Evolutionary conservation across 2,888 invertebrate species (phyloP).

Genomic region (Exocentrus adspersus): DNA sequence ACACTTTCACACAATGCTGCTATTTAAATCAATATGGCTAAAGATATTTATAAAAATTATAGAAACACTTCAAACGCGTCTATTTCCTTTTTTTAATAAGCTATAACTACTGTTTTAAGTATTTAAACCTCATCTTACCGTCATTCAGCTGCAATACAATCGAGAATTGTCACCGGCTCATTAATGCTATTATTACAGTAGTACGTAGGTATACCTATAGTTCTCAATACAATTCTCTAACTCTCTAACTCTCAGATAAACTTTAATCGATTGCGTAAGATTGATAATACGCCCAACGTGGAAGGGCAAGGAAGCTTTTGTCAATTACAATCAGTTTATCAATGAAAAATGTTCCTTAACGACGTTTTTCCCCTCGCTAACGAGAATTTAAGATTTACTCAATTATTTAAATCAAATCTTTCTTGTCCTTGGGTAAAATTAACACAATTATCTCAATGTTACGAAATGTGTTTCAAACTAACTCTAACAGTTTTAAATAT

Average conservation of each 20-base stretch:
- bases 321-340: conserved; percentile 25
- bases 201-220: no score
- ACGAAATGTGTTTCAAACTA: conserved; percentile 6
- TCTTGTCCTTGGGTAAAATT: conserved; percentile 14
- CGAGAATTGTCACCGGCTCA: no score
- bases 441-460: conserved; percentile 18
- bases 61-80: no score
- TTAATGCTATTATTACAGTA: no score
- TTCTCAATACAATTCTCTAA: no score
- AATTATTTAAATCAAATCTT: conserved; percentile 21
- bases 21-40: no score
- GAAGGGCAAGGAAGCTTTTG: conserved; percentile 13
- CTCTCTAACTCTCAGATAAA: not conserved
- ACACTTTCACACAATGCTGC: no score
- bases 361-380: conserved; percentile 17
- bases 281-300: conserved; percentile 21
- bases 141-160: no score
- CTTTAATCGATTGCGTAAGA: conserved; percentile 9
- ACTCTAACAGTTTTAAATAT: conserved; percentile 7
- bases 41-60: no score
- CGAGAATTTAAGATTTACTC: conserved; percentile 20
- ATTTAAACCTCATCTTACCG: no score
- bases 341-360: conserved; percentile 19
- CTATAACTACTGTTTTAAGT: no score
- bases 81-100: no score